These are phyloP conservation scores for Ptychochromis oligacanthus DNA, from an alignment of 2,113 vertebrate genomes.

Conservation along the genomic window DNA sequence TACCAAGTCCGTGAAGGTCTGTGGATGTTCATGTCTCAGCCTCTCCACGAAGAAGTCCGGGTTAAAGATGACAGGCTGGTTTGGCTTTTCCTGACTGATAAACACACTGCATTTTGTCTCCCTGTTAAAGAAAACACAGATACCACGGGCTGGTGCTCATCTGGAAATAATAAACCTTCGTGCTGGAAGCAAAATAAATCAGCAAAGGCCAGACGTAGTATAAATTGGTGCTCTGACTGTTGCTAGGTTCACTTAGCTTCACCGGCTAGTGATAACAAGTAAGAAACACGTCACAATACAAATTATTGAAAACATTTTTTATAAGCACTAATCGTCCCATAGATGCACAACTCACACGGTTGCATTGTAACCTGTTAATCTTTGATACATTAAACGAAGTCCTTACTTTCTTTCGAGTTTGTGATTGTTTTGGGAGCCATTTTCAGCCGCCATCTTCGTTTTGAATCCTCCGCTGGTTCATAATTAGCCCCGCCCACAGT, in stretches of 20 bases:
- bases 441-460: constrained; percentile 79
- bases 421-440: constrained; percentile 45
- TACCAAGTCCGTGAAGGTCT: constrained; percentile 88
- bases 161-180: not conserved
- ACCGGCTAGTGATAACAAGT: not conserved
- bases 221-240: not conserved
- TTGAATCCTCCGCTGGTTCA: constrained; percentile 79
- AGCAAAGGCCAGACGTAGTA: not conserved
- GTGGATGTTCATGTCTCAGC: constrained; percentile 90
- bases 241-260: constrained; percentile 19
- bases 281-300: not conserved
- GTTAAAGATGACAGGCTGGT: constrained; percentile 90
- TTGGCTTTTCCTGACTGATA: constrained; percentile 86
- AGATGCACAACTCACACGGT: not conserved
- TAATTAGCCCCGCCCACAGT: constrained; percentile 14
- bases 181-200: not conserved
- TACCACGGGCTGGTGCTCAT: not conserved
- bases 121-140: constrained; percentile 49
- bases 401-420: constrained; percentile 73
- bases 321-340: not conserved
- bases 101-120: constrained; percentile 89
- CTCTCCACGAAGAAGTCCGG: constrained; percentile 98
- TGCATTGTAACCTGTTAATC: rapidly evolving
- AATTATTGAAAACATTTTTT: not conserved
- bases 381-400: not conserved